Evolutionary conservation across 2,797 vertebrate species (phyloP).

Genomic region (Dermochelys coriacea): DNA sequence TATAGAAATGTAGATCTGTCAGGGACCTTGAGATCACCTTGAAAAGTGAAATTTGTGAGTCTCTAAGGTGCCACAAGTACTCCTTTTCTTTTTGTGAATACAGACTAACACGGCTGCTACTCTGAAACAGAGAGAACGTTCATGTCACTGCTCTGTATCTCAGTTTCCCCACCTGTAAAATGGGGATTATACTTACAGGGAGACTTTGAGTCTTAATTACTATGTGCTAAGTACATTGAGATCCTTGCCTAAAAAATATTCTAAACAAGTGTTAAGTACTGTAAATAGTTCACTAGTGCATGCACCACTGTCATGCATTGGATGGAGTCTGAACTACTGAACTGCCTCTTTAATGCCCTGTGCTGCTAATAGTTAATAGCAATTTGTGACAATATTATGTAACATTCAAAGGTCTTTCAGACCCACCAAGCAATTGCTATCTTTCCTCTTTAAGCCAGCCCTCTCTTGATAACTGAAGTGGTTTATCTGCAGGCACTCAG

Average conservation of each 20-base stretch:
- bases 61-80: too few relatives aligned
- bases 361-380: rapidly evolving
- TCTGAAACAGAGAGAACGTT: background rate
- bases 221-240: background rate
- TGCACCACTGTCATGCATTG: rapidly evolving
- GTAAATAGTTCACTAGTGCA: rapidly evolving
- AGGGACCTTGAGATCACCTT: background rate
- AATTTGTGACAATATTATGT: background rate
- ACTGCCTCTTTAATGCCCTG: rapidly evolving
- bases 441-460: rapidly evolving
- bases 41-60: background rate
- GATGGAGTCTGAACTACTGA: background rate
- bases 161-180: background rate
- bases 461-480: rapidly evolving
- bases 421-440: rapidly evolving
- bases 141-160: background rate
- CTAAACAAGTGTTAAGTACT: background rate
- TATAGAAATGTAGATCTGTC: background rate
- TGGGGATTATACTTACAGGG: rapidly evolving
- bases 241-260: background rate
- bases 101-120: too few relatives aligned
- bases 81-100: too few relatives aligned
- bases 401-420: background rate
- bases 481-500: rapidly evolving
- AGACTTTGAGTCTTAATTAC: background rate